Evolutionary conservation across 2,888 invertebrate species (phyloP).

Genomic region (Trachelus stipa): DNA sequence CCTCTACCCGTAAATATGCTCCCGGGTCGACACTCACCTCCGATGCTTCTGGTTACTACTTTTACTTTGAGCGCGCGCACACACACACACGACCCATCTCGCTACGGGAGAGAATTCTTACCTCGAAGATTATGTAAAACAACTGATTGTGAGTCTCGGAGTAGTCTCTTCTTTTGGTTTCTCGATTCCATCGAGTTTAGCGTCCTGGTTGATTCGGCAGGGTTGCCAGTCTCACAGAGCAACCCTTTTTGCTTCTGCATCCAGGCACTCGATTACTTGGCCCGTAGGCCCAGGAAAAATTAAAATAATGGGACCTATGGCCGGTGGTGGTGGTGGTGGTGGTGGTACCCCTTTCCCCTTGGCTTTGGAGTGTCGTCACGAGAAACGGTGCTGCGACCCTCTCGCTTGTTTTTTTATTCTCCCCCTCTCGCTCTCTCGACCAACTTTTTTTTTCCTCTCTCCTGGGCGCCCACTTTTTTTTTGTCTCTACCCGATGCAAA

Average conservation of each 20-base stretch:
- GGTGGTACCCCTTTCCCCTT: slow-evolving; percentile 21
- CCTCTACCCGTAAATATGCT: too few relatives aligned
- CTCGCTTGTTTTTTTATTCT: slow-evolving; percentile 36
- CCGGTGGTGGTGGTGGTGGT: slow-evolving; percentile 20
- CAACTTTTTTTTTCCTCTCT: slow-evolving; percentile 21
- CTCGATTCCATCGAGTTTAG: neutral
- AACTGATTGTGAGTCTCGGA: slow-evolving; percentile 6
- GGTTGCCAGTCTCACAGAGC: too few relatives aligned
- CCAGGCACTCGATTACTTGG: slow-evolving; percentile 16
- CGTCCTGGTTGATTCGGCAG: too few relatives aligned
- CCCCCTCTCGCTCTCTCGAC: slow-evolving; percentile 16
- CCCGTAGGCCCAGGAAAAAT: slow-evolving; percentile 40
- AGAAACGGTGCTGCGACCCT: neutral
- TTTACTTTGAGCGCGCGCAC: too few relatives aligned
- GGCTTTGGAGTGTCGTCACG: slow-evolving; percentile 13
- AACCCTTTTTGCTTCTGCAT: neutral
- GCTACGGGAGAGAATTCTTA: slow-evolving; percentile 43
- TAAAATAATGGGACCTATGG: slow-evolving; percentile 55
- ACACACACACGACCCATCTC: too few relatives aligned
- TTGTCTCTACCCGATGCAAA: slow-evolving; percentile 43
- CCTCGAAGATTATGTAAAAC: slow-evolving; percentile 54
- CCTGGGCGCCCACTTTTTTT: slow-evolving; percentile 28
- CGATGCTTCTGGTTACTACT: too few relatives aligned
- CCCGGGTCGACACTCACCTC: too few relatives aligned
- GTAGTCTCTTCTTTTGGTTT: slow-evolving; percentile 28